Evolutionary conservation across 1,140 invertebrate genomes (phyloP).

Genomic region (Cotesia typhae): DNA sequence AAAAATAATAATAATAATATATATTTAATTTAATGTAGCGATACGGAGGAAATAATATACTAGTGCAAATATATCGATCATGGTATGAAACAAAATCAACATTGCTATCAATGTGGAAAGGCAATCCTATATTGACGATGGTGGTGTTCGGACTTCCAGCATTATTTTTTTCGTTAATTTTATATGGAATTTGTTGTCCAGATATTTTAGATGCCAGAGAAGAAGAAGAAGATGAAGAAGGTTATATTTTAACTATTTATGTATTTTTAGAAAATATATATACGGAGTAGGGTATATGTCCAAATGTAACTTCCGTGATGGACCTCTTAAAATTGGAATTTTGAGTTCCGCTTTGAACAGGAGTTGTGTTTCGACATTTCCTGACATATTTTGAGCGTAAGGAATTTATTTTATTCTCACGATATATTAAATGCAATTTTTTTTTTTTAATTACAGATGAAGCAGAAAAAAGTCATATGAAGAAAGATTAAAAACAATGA

Average conservation of each 20-base stretch:
- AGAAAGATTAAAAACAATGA: conserved; percentile 54
- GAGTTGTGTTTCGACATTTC: too few relatives aligned
- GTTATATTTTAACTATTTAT: conserved; percentile 42
- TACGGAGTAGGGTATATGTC: too few relatives aligned
- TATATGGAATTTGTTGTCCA: conserved; percentile 92
- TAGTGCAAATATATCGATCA: conserved; percentile 76
- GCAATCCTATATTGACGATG: conserved; percentile 88
- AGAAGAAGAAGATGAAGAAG: conserved; percentile 83
- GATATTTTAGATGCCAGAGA: conserved; percentile 94
- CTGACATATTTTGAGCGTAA: too few relatives aligned
- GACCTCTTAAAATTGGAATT: too few relatives aligned
- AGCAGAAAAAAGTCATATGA: conserved; percentile 54
- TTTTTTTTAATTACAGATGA: conserved; percentile 46
- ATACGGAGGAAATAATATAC: conserved; percentile 82
- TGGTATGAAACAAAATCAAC: conserved; percentile 81
- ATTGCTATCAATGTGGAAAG: conserved; percentile 85
- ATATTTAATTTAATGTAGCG: conserved; percentile 63
- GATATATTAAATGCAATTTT: conserved; percentile 21
- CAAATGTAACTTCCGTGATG: too few relatives aligned
- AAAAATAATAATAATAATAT: neutral
- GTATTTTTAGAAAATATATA: conserved; percentile 21
- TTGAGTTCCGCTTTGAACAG: too few relatives aligned
- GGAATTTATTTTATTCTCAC: too few relatives aligned
- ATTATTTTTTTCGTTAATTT: conserved; percentile 91
- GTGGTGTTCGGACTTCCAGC: conserved; percentile 89